Evolutionary conservation across 1,140 invertebrate species (phyloP), one percentile per base, ranked within the genome.

Genomic region (Orussus abietinus): DNA sequence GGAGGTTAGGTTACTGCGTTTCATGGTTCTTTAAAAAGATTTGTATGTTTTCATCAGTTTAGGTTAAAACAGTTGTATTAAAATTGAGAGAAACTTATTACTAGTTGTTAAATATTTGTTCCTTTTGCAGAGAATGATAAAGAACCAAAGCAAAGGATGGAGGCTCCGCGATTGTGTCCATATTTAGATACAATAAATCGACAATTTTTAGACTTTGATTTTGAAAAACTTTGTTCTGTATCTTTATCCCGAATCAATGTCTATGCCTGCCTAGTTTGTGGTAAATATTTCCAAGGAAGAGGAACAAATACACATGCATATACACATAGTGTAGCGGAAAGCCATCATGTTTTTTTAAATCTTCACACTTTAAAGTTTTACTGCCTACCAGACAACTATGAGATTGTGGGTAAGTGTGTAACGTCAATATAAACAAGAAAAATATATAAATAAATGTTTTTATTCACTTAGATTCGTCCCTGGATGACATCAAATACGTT

Each of bases 401-500:
- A 98, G 80, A 95, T 99, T 54, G 92, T 98, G 58, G 96, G 86
- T 88, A 75, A 77, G 71, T 62, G 33, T 42, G 45, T n/a, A 45
- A 32, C 20, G 25, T 13, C 22, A 28, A n/a, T 37, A 32, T 39
- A 37, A 35, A 36, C 22, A 10, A 43, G 22, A 17, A 12, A 18
- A 14, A 21, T 21, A 40, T 26, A 4, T 28, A 12, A 37, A 15
- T 49, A 25, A 10, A 12, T 34, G 20, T 21, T 36, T 45, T 36
- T 25, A 25, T 42, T 35, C 12, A 46, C 54, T 26, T 59, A 89
- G 88, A 99, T 82, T 97, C 95, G 2, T 98, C 96, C 4, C 68
- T 99, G 45, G 95, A 97, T 75, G 96, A 99, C 60, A 99, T 99
- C 19, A 98, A 97, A 70, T 99, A 98, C 79, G 92, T 99, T 3